These are phyloP conservation scores for Parazoanthus swiftii DNA, from an alignment of 92 coral and sea anemone species.

Conservation along the genomic window DNA sequence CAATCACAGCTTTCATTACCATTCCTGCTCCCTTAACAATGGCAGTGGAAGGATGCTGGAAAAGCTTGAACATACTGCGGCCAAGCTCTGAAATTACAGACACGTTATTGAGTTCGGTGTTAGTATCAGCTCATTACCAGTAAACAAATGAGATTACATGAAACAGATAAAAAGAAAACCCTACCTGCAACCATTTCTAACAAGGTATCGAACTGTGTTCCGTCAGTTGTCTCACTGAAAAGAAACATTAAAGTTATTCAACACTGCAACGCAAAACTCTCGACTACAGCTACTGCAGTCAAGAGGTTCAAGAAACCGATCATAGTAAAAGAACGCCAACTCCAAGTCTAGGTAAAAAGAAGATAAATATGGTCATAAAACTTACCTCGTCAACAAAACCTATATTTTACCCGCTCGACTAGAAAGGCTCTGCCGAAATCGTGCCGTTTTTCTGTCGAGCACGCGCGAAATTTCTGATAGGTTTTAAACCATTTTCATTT, in stretches of 20 bases:
- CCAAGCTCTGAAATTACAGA: constrained; percentile 71
- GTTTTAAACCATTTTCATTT: too few relatives aligned
- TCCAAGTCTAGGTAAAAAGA: background rate
- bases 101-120: background rate
- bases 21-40: constrained; percentile 99
- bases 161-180: background rate
- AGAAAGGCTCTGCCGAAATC: too few relatives aligned
- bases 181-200: constrained; percentile 94
- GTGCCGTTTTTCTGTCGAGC: too few relatives aligned
- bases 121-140: background rate
- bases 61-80: constrained; percentile 87
- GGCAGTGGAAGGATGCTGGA: constrained; percentile 97
- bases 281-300: background rate
- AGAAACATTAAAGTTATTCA: background rate
- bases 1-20: constrained; percentile 98
- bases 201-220: constrained; percentile 86
- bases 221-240: constrained; percentile 93
- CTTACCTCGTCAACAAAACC: too few relatives aligned
- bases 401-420: too few relatives aligned
- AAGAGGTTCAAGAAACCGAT: background rate
- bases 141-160: background rate
- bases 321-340: background rate
- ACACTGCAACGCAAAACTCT: background rate
- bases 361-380: too few relatives aligned
- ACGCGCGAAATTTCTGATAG: too few relatives aligned